Percentiles rank a stretch among this genome's conserved stretches.
Evolutionary conservation across 1,140 invertebrate genomes (phyloP).

Genomic region (Halesus radiatus): DNA sequence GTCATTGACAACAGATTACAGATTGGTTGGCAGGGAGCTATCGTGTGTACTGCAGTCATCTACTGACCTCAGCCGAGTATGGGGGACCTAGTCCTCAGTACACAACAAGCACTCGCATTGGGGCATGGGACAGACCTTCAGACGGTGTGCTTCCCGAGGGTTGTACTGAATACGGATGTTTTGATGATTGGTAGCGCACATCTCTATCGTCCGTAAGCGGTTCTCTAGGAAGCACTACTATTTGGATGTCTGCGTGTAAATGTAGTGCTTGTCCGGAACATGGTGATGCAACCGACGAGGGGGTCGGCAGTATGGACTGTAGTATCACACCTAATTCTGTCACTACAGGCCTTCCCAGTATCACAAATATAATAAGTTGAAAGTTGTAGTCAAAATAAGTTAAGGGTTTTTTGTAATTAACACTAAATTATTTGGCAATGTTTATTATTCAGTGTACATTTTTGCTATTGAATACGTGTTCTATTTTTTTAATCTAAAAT

Average conservation of each 20-base stretch:
- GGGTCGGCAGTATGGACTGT: neutral
- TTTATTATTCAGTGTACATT: conserved; percentile 57
- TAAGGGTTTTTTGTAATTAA: conserved; percentile 57
- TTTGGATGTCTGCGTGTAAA: neutral
- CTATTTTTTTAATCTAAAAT: conserved; percentile 58
- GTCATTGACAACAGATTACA: conserved; percentile 35
- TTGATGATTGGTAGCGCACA: conserved; percentile 48
- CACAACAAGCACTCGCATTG: no score
- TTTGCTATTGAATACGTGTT: conserved; percentile 57
- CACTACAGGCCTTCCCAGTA: conserved; percentile 42
- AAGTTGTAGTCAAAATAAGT: conserved; percentile 55
- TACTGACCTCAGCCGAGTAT: no score
- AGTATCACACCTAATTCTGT: conserved; percentile 1
- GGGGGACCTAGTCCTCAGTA: no score
- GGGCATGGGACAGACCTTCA: no score
- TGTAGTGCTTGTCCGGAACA: neutral
- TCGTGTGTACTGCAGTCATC: neutral
- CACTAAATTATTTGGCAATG: conserved; percentile 56
- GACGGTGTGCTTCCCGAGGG: neutral
- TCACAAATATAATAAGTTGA: conserved; percentile 43
- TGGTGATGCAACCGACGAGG: neutral
- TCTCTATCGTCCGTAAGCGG: conserved; percentile 22
- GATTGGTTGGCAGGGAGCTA: neutral
- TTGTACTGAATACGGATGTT: conserved; percentile 4
- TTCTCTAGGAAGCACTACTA: conserved; percentile 13